These are phyloP conservation scores for Lithobates sylvaticus DNA, from an alignment of 2,797 vertebrate species.

Conservation along the genomic window DNA sequence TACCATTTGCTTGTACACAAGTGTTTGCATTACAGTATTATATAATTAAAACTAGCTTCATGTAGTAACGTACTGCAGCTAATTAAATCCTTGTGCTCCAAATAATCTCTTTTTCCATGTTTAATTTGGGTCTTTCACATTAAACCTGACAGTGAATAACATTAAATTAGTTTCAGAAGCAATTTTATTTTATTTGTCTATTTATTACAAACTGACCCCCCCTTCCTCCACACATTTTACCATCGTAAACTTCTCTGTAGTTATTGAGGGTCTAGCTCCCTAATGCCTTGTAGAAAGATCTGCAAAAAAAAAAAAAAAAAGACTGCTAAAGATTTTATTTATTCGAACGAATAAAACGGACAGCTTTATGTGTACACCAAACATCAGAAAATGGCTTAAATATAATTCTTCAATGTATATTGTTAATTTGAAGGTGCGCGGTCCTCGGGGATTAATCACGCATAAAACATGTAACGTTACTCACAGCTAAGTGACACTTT, in stretches of 20 bases:
- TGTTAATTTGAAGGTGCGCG: slow-evolving; percentile 83
- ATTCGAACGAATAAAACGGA: slow-evolving; percentile 60
- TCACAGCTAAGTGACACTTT: slow-evolving; percentile 81
- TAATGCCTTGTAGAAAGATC: slow-evolving; percentile 39
- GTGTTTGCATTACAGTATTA: not conserved
- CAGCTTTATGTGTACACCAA: slow-evolving; percentile 58
- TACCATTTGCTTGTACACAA: not conserved
- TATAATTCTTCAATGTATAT: slow-evolving; percentile 74
- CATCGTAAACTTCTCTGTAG: not conserved
- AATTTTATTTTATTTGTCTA: slow-evolving; percentile 12
- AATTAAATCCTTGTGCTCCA: not conserved
- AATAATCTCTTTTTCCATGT: not conserved
- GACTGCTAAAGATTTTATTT: slow-evolving; percentile 58
- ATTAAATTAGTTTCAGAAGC: slow-evolving; percentile 1
- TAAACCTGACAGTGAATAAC: slow-evolving; percentile 5
- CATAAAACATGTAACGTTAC: slow-evolving; percentile 83
- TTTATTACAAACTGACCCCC: not conserved
- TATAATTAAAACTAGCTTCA: not conserved
- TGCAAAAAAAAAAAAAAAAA: slow-evolving; percentile 5
- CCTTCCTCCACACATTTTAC: not conserved
- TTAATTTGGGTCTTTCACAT: not conserved
- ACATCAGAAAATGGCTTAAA: slow-evolving; percentile 67
- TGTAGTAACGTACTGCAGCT: not conserved
- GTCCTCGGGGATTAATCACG: slow-evolving; percentile 81
- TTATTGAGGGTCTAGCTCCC: slow-evolving; percentile 32